Base-by-base conservation (phyloP, 2,113 vertebrate species). In the Cisticola juncidis region DNA sequence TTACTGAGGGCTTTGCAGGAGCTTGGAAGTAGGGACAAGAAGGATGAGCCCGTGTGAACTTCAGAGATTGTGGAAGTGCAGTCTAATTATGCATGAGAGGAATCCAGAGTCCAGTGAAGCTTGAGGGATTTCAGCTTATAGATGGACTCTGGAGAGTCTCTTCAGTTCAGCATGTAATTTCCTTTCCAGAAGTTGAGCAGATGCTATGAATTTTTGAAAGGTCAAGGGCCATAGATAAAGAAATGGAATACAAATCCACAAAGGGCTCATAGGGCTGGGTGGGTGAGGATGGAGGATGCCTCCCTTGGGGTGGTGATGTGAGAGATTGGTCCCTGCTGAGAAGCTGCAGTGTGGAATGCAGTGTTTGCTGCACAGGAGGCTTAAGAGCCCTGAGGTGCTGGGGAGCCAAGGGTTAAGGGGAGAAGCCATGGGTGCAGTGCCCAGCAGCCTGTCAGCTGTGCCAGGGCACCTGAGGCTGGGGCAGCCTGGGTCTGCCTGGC, bases 271-370 rank as follows among this genome's bases (percentile, higher is more conserved):
- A 40, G 62, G 54, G 44, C 42, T 70, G 60, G 15, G 8, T 74
- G 42, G 42, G 5, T 50, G 47, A 68, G 44, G 31, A 42, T 58
- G 66, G 50, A 88, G 38, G 12, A 40, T 40, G n/a, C 45, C 24
- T 62, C 18, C 21, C 28, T 57, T 33, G 5, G 23, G 31, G 2
- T 25, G n/a, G 6, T 45, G 31, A 14, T 50, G 5, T 0, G 4
- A 24, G n/a, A 70, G 15, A 18, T 42, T 45, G 22, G 48, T 44
- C 47, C 31, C 72, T 80, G 17, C 38, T 86, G 62, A 58, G 28
- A 62, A 40, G 44, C 44, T 69, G 60, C 51, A 65, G 16, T 14
- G 45, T 25, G 40, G 26, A 40, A 12, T 33, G 51, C 17, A 42
- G 14, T 33, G 8, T 38, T 65, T 84, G 33, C 38, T 45, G n/a